Base-by-base conservation (phyloP, 2,113 vertebrate species). In the Prionailurus bengalensis region DNA sequence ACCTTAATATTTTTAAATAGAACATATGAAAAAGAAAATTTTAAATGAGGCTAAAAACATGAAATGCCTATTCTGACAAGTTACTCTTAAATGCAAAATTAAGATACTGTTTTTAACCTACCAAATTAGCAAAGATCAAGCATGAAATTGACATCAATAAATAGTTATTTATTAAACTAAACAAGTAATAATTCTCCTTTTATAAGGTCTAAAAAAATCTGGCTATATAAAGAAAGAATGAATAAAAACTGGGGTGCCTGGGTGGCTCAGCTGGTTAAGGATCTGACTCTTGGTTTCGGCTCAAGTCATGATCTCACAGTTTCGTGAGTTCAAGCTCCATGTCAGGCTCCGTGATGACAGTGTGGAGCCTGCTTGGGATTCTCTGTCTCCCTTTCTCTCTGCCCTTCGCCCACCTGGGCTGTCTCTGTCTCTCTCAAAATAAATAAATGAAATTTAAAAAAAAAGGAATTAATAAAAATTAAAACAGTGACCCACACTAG, bases 111-210 rank as follows among this genome's bases (percentile, higher is more conserved):
- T 89, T 94, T 95, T 91, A 95, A 93, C 14, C 68, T 85, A 88
- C 15, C 55, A 96, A 95, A 76, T 51, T 80, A 61, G 29, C 23
- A 97, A 95, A 92, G 15, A 95, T 78, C 71, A 61, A 5, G 42
- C 92, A 87, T 45, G 4, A 91, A 95, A 95, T 0, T 87, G 19
- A 2, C 33, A 96, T 58, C 36, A 95, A 33, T 74, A 96, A 74
- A 90, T 23, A 93, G 71, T 88, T 88, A 95, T 31, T 92, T 87
- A 13, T 74, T 94, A 58, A 97, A 29, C 73, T n/a, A 95, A 94
- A 85, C 9, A 73, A 94, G 29, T 68, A 96, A 25, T 79, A 61
- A 85, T 82, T 96, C 87, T 96, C 16, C 33, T 79, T 90, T 23
- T 13, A 58, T 14, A 61, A 61, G 15, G 17, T 4, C 71, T 84